phyloP scores from a whole-genome alignment of 2,113 vertebrate genomes.

The Tympanuchus pallidicinctus region DNA sequence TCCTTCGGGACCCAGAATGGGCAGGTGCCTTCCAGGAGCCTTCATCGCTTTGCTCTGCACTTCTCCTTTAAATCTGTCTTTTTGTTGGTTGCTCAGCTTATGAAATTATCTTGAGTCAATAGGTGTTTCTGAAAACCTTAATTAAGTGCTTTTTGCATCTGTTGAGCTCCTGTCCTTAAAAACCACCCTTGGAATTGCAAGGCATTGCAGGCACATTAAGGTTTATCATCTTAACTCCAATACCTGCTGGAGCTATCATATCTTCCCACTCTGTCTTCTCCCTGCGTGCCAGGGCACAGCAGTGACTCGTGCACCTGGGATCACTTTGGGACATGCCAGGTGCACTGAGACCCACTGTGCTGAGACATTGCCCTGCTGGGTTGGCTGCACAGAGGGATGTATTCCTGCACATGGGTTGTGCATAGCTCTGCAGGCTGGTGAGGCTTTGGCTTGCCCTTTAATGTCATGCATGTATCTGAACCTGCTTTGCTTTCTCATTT shows the following conservation, averaged over 20 bases:
- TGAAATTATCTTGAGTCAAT: not conserved
- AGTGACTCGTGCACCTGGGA: not conserved
- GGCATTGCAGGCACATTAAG: not conserved
- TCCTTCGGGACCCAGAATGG: not conserved
- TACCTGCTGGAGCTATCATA: not conserved
- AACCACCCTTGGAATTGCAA: not conserved
- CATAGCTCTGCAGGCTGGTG: rapidly evolving
- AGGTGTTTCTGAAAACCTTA: slow-evolving; percentile 28
- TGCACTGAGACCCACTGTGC: not conserved
- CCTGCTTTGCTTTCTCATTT: not conserved
- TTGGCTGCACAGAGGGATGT: rapidly evolving
- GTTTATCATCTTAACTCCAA: not conserved
- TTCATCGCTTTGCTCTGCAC: not conserved
- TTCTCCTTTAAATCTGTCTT: not conserved
- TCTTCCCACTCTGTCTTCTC: not conserved
- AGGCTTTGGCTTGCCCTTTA: not conserved
- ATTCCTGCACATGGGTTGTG: rapidly evolving
- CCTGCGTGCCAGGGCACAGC: not conserved
- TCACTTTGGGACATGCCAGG: not conserved
- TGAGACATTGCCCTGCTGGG: not conserved
- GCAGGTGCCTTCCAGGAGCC: not conserved
- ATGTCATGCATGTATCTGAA: rapidly evolving
- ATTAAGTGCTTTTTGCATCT: slow-evolving; percentile 43
- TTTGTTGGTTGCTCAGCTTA: not conserved
- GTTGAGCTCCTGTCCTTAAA: slow-evolving; percentile 22